Conservation (phyloP, 2,797 vertebrate species). For the Saguinus oedipus region DNA sequence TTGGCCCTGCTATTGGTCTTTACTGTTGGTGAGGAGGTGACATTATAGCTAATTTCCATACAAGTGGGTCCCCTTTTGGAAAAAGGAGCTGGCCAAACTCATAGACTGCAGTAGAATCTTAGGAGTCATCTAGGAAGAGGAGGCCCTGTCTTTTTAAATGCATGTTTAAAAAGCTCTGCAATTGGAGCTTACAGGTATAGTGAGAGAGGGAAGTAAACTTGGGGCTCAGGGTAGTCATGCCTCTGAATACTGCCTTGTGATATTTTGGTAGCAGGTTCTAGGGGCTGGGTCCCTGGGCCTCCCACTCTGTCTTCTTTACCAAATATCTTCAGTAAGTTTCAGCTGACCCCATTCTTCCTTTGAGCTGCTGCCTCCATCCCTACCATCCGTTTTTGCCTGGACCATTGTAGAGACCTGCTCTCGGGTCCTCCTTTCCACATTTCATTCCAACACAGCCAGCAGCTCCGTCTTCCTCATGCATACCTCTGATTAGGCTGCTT, state of each 20-base stretch:
- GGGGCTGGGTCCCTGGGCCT: not conserved
- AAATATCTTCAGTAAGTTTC: not conserved
- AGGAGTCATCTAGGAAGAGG: not conserved
- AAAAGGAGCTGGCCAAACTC: not conserved
- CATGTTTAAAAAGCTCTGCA: not conserved
- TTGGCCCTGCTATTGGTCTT: not conserved
- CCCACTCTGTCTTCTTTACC: not conserved
- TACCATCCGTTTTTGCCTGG: not conserved
- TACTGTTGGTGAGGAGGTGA: not conserved
- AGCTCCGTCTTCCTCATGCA: not conserved
- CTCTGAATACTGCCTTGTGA: not conserved
- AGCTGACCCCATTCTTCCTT: not conserved
- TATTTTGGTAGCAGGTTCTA: not conserved
- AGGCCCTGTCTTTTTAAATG: not conserved
- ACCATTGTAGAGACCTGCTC: not conserved
- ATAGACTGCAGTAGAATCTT: not conserved
- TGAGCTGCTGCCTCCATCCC: rapidly evolving
- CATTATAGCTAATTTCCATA: not conserved
- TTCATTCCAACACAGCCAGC: rapidly evolving
- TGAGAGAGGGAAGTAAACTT: not conserved
- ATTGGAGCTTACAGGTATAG: not conserved
- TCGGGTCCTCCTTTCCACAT: no score
- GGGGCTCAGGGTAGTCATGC: not conserved
- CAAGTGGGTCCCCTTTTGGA: not conserved
- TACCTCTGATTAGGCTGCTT: not conserved